phyloP scores from a whole-genome alignment of 1,140 invertebrate species.

The Bilobella aurantiaca region DNA sequence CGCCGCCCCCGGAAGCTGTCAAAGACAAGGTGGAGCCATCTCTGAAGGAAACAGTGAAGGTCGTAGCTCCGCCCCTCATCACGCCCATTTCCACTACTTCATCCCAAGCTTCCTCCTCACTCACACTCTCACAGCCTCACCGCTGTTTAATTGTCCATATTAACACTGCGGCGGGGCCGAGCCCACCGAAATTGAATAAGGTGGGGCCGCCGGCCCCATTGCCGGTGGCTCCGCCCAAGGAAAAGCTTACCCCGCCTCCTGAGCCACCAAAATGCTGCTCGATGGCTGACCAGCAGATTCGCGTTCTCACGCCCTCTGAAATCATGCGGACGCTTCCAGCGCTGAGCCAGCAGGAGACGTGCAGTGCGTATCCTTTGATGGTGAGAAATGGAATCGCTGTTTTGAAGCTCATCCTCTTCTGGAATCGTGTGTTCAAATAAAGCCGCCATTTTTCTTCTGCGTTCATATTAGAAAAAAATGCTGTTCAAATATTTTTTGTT shows the following conservation, averaged over 20 bases:
- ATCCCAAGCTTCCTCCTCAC: not conserved
- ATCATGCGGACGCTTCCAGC: conserved; percentile 75
- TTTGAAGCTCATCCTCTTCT: too few species aligned
- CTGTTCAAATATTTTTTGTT: too few species aligned
- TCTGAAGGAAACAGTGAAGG: too few species aligned
- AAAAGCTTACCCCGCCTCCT: not conserved
- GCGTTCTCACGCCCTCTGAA: conserved; percentile 71
- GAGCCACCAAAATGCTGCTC: not conserved
- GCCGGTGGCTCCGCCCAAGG: not conserved
- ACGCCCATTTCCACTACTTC: not conserved
- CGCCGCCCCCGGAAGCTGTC: too few species aligned
- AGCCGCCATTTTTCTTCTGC: too few species aligned
- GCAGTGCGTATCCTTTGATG: conserved; percentile 23
- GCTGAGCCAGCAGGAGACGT: conserved; percentile 50
- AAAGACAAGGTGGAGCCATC: too few species aligned
- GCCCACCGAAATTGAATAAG: too few species aligned
- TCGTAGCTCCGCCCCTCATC: not conserved
- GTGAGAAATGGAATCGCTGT: too few species aligned
- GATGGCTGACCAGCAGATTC: conserved; percentile 59
- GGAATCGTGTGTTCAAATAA: too few species aligned
- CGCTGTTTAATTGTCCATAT: conserved; percentile 2
- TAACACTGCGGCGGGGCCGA: too few species aligned
- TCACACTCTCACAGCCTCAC: conserved; percentile 3
- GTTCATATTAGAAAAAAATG: too few species aligned
- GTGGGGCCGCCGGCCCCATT: not conserved